Evolutionary conservation across 2,797 vertebrate genomes (phyloP), one percentile per base, ranked within the genome.

Genomic region (Podargus strigoides): DNA sequence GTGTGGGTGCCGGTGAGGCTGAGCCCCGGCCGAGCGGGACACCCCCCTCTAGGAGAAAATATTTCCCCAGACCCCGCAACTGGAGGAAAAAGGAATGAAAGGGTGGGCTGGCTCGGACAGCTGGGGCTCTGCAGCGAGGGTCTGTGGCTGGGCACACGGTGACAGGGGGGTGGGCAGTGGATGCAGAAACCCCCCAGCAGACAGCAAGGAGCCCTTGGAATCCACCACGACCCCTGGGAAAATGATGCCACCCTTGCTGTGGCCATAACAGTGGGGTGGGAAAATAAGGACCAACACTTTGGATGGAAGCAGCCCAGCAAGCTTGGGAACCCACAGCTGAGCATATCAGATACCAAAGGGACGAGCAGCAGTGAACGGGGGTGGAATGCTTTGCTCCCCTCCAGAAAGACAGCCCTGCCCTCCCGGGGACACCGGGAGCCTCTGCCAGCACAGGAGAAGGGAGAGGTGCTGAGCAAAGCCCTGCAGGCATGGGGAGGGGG

Each of bases 211-310:
- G 36, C n/a, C 56, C 32, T 6, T 21, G 55, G 49, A 60, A 56
- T 13, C 36, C 27, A 15, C 55, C 1, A 1, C 28, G 42, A 32
- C 47, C 32, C 16, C 50, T 10, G 18, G 7, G 63, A 42, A 32
- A 47, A 55, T 8, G n/a, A 20, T n/a, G 52, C 36, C 1, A 0
- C 67, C 18, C 32, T 23, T 1, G 0, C 37, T 26, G 32, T 9
- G 27, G 36, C 42, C 5, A 1, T 27, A 18, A 42, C 26, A 63
- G 49, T 4, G 1, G 27, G 21, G 12, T 9, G 37, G 53, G 46
- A 74, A 52, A 53, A 27, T 11, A 41, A 47, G 55, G 26, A 12
- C 1, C 10, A 36, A n/a, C 30, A 1, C 47, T 49, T 27, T 12
- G 39, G 37, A 15, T 41, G 41, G 55, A 39, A 68, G 53, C 27